Conservation (phyloP, 2,797 vertebrate species). For the Peromyscus melanophrys region DNA sequence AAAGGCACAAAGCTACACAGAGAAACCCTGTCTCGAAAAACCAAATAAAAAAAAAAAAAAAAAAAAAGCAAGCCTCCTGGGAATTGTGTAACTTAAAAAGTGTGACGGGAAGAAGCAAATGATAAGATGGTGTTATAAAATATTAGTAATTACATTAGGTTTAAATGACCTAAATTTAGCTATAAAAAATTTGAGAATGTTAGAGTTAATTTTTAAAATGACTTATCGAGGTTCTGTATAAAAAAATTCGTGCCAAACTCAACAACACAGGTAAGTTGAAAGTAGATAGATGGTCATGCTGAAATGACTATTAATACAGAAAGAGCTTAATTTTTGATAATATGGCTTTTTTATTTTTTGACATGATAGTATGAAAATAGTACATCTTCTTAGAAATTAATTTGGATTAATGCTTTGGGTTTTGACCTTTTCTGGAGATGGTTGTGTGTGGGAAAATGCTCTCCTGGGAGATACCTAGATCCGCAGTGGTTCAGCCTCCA, state of each 20-base stretch:
- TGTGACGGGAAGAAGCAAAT: neutral
- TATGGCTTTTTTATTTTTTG: neutral
- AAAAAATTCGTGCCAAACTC: neutral
- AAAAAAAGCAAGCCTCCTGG: neutral
- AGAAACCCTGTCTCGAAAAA: too few species aligned
- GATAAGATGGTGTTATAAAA: neutral
- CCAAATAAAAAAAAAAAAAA: too few species aligned
- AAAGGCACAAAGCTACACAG: too few species aligned
- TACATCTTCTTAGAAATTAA: neutral
- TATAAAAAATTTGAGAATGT: neutral
- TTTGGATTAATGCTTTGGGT: neutral
- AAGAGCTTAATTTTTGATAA: neutral
- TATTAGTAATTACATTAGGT: neutral
- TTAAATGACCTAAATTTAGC: neutral
- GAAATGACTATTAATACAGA: neutral
- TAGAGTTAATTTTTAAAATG: neutral
- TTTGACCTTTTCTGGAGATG: neutral
- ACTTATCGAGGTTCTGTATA: neutral
- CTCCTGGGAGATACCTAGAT: neutral
- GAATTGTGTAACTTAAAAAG: constrained; percentile 13
- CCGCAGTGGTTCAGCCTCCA: neutral
- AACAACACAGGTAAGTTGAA: neutral
- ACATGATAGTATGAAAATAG: neutral
- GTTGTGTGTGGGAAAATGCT: neutral
- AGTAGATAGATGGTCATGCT: neutral